Conservation (phyloP, 1,140 invertebrate genomes). For the Augochlora pura region DNA sequence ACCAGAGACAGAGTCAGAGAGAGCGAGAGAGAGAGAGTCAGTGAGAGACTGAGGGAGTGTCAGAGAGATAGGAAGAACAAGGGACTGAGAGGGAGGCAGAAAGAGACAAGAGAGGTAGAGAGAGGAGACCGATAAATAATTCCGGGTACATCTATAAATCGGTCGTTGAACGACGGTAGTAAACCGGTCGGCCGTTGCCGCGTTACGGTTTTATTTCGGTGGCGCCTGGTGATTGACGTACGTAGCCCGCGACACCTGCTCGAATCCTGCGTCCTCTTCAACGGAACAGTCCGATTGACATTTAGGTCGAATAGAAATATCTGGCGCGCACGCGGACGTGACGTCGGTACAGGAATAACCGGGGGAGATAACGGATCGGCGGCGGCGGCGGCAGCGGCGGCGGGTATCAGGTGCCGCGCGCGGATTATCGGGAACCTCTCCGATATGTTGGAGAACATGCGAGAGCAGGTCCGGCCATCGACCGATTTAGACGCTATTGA, state of each 20-base stretch:
- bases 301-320: constrained; percentile 49
- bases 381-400: too few relatives aligned
- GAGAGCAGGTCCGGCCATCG: too few relatives aligned
- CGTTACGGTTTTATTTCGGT: constrained; percentile 52
- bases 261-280: constrained; percentile 36
- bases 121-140: neutral
- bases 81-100: too few relatives aligned
- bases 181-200: neutral
- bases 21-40: too few relatives aligned
- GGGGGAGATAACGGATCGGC: constrained; percentile 13
- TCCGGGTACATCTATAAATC: constrained; percentile 30
- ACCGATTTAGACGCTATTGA: constrained; percentile 41
- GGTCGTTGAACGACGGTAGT: constrained; percentile 7
- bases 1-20: too few relatives aligned
- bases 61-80: too few relatives aligned
- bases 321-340: constrained; percentile 1
- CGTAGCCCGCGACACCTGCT: constrained; percentile 33
- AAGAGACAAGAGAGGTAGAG: too few relatives aligned
- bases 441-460: too few relatives aligned
- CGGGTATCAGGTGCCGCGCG: neutral
- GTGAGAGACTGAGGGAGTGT: too few relatives aligned
- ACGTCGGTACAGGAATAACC: constrained; percentile 39
- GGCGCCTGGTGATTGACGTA: constrained; percentile 45
- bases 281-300: constrained; percentile 49
- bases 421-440: constrained; percentile 2